phyloP scores from a whole-genome alignment of 2,888 invertebrate species.

The Homarus gammarus region DNA sequence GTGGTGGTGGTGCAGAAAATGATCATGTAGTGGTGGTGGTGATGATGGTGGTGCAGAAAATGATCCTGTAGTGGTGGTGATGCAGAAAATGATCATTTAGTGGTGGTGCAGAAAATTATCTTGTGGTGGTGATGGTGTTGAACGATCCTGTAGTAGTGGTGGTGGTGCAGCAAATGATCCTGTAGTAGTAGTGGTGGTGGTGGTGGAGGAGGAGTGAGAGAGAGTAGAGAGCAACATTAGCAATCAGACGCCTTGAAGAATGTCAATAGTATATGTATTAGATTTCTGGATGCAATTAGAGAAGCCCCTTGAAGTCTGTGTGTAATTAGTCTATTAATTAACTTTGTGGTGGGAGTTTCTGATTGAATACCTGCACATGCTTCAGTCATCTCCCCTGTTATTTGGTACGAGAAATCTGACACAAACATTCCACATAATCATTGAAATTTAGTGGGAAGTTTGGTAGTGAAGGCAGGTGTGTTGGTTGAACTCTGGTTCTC shows the following conservation, averaged over 20 bases:
- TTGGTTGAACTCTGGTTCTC: no score
- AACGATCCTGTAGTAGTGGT: not conserved
- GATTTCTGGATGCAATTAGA: not conserved
- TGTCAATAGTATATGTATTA: not conserved
- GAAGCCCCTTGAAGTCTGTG: slow-evolving; percentile 23
- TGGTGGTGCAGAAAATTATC: no score
- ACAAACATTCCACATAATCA: not conserved
- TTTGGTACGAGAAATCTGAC: not conserved
- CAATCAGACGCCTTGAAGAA: not conserved
- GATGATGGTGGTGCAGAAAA: no score
- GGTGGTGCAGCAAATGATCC: no score
- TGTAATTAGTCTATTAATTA: slow-evolving; percentile 23
- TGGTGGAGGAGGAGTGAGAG: no score
- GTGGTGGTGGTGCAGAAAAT: no score
- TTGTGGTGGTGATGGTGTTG: not conserved
- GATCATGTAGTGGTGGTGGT: no score
- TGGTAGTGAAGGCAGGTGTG: no score
- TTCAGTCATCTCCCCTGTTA: not conserved
- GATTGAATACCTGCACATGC: slow-evolving; percentile 40
- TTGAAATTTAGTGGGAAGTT: not conserved
- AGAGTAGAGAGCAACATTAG: no score
- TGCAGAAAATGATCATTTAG: no score
- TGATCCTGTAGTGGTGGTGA: no score
- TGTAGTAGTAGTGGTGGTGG: not conserved
- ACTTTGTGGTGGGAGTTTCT: slow-evolving; percentile 11